These are phyloP conservation scores for Poicephalus meyeri DNA, from an alignment of 2,113 vertebrate species.

Conservation along the genomic window DNA sequence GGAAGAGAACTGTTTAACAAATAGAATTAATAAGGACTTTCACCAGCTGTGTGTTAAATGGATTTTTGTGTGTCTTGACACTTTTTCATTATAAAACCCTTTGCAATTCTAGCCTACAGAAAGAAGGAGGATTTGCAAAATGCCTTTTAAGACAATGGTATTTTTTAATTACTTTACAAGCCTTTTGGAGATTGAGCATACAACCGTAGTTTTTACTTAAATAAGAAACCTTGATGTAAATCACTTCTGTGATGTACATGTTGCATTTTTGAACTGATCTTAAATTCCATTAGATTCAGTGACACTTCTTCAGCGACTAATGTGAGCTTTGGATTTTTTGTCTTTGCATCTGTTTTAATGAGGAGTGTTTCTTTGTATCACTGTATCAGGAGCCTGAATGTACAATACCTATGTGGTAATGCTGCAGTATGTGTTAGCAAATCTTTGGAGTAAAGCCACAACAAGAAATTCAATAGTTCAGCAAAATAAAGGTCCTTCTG, in stretches of 20 bases:
- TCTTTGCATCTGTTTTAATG: neutral
- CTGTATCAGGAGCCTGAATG: neutral
- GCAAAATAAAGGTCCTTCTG: neutral
- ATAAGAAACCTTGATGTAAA: neutral
- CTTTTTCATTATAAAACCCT: neutral
- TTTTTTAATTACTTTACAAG: neutral
- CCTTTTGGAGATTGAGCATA: neutral
- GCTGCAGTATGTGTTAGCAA: neutral
- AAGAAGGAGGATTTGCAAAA: neutral
- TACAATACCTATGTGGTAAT: neutral
- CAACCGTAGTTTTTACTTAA: neutral
- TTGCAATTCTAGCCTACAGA: neutral
- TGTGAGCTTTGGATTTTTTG: neutral
- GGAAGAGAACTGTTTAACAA: neutral
- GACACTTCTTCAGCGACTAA: neutral
- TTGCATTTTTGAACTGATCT: neutral
- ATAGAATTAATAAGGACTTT: neutral
- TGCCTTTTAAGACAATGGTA: neutral
- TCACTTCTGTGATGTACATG: neutral
- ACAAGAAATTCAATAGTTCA: neutral
- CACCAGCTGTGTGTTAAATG: neutral
- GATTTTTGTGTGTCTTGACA: neutral
- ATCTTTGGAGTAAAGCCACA: neutral
- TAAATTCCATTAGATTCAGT: neutral
- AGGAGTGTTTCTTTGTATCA: neutral